phyloP scores from a whole-genome alignment of 1,140 invertebrate species.

The Periplaneta americana region DNA sequence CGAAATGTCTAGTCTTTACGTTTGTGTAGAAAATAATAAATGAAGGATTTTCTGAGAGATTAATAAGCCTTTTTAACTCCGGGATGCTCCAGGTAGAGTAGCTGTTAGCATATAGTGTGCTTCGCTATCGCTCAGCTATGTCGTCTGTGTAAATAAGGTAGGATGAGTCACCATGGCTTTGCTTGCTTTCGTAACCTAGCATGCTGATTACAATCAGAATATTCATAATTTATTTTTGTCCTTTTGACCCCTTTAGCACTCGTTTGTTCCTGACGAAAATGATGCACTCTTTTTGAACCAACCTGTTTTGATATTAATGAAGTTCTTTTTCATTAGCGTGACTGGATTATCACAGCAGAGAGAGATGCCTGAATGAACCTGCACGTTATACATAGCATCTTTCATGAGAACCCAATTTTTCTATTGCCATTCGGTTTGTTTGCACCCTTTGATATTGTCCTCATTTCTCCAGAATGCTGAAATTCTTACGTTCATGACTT shows the following conservation, averaged over 20 bases:
- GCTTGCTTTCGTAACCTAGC: not conserved
- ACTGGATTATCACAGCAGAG: not conserved
- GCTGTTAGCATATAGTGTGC: not conserved
- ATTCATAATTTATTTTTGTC: not conserved
- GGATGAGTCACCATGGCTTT: not conserved
- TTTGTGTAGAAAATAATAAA: no score
- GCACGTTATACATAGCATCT: not conserved
- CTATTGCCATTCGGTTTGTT: not conserved
- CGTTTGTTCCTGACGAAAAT: no score
- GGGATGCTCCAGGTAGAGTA: not conserved
- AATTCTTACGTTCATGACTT: not conserved
- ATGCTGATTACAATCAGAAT: not conserved
- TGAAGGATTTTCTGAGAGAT: no score
- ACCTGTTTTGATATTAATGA: not conserved
- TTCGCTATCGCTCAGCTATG: not conserved
- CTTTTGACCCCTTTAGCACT: not conserved
- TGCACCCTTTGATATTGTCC: not conserved
- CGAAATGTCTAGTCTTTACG: no score
- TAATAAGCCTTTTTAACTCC: not conserved
- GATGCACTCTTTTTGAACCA: not conserved
- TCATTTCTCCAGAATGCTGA: not conserved
- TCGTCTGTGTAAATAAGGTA: not conserved
- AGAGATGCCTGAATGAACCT: not conserved
- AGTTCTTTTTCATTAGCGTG: not conserved
- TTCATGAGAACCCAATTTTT: not conserved